Evolutionary conservation across 2,888 invertebrate species (phyloP).

Genomic region (Pyralis farinalis): DNA sequence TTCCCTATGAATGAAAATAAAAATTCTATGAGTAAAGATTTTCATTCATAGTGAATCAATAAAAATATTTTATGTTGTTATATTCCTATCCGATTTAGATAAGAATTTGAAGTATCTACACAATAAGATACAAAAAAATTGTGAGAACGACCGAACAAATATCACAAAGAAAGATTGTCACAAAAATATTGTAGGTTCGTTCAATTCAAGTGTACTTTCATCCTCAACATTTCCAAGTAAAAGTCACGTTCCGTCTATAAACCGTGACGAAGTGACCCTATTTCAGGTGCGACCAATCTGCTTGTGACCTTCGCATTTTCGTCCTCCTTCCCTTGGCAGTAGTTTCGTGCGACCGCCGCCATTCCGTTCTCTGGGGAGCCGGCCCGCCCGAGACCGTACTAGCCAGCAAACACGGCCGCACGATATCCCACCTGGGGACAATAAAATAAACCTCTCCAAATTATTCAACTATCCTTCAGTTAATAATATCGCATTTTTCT

Average conservation of each 20-base stretch:
- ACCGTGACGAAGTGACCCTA: slow-evolving; percentile 62
- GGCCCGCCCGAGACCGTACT: slow-evolving; percentile 49
- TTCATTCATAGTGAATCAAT: too few relatives aligned
- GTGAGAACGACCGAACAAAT: slow-evolving; percentile 10
- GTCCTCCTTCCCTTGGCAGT: slow-evolving; percentile 49
- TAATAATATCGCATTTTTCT: slow-evolving; percentile 43
- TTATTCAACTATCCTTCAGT: slow-evolving; percentile 41
- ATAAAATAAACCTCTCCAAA: slow-evolving; percentile 46
- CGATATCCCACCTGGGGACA: slow-evolving; percentile 48
- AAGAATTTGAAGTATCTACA: too few relatives aligned
- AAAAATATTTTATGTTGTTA: too few relatives aligned
- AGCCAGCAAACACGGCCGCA: slow-evolving; percentile 54
- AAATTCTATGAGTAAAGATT: too few relatives aligned
- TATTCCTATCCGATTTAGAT: too few relatives aligned
- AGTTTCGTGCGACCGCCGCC: slow-evolving; percentile 59
- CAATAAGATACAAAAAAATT: neutral
- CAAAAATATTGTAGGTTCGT: slow-evolving; percentile 16
- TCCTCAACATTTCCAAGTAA: slow-evolving; percentile 53
- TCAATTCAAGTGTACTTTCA: slow-evolving; percentile 19
- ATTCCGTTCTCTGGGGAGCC: slow-evolving; percentile 53
- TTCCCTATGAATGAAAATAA: too few relatives aligned
- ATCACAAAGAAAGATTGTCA: slow-evolving; percentile 12
- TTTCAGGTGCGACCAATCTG: slow-evolving; percentile 66
- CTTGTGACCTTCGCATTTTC: slow-evolving; percentile 70
- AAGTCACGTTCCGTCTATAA: slow-evolving; percentile 63